Base-by-base conservation (phyloP, 2,113 vertebrate species). In the Anthoscopus minutus region DNA sequence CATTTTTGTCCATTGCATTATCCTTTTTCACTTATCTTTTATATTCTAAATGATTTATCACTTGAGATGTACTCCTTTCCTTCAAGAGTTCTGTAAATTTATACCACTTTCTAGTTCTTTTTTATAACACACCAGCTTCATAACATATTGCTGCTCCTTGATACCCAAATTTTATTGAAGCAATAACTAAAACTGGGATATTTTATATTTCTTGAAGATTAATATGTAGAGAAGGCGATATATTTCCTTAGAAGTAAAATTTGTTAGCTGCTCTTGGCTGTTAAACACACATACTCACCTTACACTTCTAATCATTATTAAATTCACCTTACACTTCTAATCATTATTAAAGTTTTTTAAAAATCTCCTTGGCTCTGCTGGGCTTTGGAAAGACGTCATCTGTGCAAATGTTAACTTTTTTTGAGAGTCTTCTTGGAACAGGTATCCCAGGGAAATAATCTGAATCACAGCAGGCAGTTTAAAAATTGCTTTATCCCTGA, bases 31-130 rank as follows among this genome's bases (percentile, higher is more conserved):
- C 23, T 88, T 86, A n/a, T 73, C 40, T 76, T 96, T 92, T 66
- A 76, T 79, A 92, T 73, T 82, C 24, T 61, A 94, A 35, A 18
- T 67, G 13, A 95, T 95, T 96, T 80, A 70, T 85, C 16, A 80
- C 7, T 72, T 62, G 28, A n/a, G 33, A 44, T 21, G 6, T 69
- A 85, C 22, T 86, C 6, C 37, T 50, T 93, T 94, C 51, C 48
- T 58, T 92, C 81, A 88, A 88, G 45, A 56, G 51, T 93, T 96
- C 86, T 51, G 27, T 20, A 56, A 79, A 77, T 95, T 92, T 81
- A 30, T 79, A 53, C 7, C 2, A 3, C 28, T 56, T 64, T 33
- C 81, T 81, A 71, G 27, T 33, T 77, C 1, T 86, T 48, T 33
- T 81, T 58, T 53, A 28, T n/a, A 84, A 86, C 40, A 42, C 42